These are phyloP conservation scores for Masnerella sp. DNA, from an alignment of 2,888 invertebrate species.

Conservation along the genomic window DNA sequence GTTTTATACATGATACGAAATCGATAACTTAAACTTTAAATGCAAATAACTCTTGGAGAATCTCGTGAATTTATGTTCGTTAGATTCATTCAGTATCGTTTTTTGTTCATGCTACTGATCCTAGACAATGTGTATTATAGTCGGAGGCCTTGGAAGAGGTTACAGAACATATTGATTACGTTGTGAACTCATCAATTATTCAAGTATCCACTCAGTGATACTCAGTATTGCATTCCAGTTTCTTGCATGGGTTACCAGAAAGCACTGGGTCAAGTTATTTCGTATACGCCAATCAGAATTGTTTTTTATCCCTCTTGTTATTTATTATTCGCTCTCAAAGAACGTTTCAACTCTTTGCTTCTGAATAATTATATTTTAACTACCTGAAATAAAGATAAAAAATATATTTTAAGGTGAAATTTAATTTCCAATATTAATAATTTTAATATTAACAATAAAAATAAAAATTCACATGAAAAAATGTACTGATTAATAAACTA, in stretches of 20 bases:
- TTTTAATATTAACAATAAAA: no score
- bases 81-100: conserved; percentile 17
- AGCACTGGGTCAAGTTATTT: conserved; percentile 48
- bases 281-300: conserved; percentile 19
- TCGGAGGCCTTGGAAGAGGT: conserved; percentile 55
- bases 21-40: background rate
- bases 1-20: background rate
- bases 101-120: conserved; percentile 32
- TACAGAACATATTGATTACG: conserved; percentile 69
- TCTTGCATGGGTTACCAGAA: conserved; percentile 54
- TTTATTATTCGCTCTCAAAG: background rate
- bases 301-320: background rate
- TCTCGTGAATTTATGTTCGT: conserved; percentile 21
- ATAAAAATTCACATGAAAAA: no score
- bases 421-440: no score
- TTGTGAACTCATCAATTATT: conserved; percentile 70
- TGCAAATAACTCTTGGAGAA: conserved; percentile 1
- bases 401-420: no score
- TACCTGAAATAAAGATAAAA: no score
- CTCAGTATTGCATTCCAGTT: conserved; percentile 58
- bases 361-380: no score
- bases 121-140: conserved; percentile 52
- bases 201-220: conserved; percentile 66
- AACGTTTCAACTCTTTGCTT: no score
- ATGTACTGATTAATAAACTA: no score